Conservation (phyloP, 2,888 invertebrate genomes). For the Mycogona germanica region DNA sequence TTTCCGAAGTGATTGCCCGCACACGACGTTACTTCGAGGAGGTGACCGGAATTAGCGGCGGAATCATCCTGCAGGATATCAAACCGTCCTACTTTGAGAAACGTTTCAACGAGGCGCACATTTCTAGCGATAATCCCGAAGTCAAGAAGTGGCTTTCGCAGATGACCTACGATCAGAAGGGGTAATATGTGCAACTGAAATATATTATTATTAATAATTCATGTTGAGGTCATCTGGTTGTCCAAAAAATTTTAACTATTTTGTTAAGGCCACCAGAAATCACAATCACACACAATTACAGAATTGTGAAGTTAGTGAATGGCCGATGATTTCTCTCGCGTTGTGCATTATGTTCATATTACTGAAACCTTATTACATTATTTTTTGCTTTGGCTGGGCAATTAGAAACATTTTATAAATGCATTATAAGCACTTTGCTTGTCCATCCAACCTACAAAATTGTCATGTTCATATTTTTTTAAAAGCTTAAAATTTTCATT, state of each 20-base stretch:
- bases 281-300: no score
- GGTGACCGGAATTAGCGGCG: slow-evolving; percentile 65
- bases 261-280: no score
- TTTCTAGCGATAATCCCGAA: slow-evolving; percentile 53
- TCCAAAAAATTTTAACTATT: no score
- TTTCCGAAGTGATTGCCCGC: slow-evolving; percentile 94
- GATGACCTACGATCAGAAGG: slow-evolving; percentile 84
- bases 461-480: no score
- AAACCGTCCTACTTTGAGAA: slow-evolving; percentile 75
- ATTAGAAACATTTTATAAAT: no score
- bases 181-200: slow-evolving; percentile 50
- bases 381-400: no score
- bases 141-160: slow-evolving; percentile 80
- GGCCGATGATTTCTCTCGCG: no score
- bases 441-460: no score
- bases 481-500: slow-evolving; percentile 15
- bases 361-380: no score
- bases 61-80: slow-evolving; percentile 77
- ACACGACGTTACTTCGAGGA: slow-evolving; percentile 89
- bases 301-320: no score
- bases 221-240: slow-evolving; percentile 5
- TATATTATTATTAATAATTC: background rate
- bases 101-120: slow-evolving; percentile 59
- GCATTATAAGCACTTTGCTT: no score
- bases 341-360: no score